Evolutionary conservation across 2,888 invertebrate genomes (phyloP), one percentile per base, ranked within the genome.

Genomic region (Cheilosia soror): DNA sequence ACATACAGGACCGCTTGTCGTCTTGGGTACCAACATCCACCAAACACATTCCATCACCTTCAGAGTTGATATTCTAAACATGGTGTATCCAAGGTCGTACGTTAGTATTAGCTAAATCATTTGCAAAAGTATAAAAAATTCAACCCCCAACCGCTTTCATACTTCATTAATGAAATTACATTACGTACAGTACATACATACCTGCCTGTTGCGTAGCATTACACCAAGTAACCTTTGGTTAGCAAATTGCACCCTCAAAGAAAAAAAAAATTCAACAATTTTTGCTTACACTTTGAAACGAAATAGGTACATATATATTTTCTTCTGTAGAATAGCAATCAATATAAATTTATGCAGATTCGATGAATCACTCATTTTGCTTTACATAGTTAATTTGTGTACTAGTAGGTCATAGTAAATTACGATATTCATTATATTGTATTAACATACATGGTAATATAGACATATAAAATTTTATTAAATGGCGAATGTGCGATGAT

Each of bases 271-370:
- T 15, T n/a, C 5, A 57, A 7, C n/a, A 9, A 25, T 5, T 2
- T 7, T 53, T 77, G 55, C 40, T 80, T 62, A 72, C 72, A 78
- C 60, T 47, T 63, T 49, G 51, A 71, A 71, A 71, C 49, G 42
- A 40, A 72, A 29, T n/a, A 33, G 37, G 62, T 65, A 60, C 65
- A 53, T 83, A 47, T 25, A 33, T 47, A 78, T 72, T 31, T 79
- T 60, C 55, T 42, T 9, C 42, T 65, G 49, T 13, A 49, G 13
- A 51, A 25, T 66, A 73, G 68, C 68, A 75, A 76, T 84, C 65
- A 58, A 80, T 84, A 80, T 57, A 79, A 83, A 83, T 55, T 58
- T 15, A 58, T 49, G 27, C 42, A 84, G 75, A 79, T 58, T 69
- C 58, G 57, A 65, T 58, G 63, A 79, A 75, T 75, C 69, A 44